Percentiles rank a stretch among this genome's conserved stretches.
Conservation (phyloP, 2,888 invertebrate species). For the Syrista parreyssii region DNA sequence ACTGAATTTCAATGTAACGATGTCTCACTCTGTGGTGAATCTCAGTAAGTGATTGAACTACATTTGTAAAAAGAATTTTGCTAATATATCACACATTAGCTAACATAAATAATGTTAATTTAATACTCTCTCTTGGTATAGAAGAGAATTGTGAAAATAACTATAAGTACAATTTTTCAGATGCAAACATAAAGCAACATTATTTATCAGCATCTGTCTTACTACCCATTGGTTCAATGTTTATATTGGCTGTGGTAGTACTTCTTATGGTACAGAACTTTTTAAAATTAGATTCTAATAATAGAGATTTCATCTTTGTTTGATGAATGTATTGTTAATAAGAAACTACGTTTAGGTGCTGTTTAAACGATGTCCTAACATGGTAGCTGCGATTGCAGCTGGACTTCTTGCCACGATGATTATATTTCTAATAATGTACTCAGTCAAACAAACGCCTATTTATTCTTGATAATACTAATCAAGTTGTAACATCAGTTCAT, state of each 20-base stretch:
- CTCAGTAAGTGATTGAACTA: no score
- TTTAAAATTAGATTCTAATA: conserved; percentile 4
- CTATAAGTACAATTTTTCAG: conserved; percentile 26
- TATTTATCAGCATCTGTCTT: conserved; percentile 52
- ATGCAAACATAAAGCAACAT: conserved; percentile 45
- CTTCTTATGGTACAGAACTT: conserved; percentile 51
- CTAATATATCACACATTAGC: no score
- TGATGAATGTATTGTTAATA: neutral
- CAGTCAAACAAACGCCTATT: conserved; percentile 45
- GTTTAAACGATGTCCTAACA: conserved; percentile 66
- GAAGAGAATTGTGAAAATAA: neutral
- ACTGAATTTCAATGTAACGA: neutral
- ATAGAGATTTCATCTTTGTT: neutral
- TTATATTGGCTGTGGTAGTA: conserved; percentile 48
- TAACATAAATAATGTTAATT: neutral
- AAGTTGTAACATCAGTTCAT: conserved; percentile 22
- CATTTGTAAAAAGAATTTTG: no score
- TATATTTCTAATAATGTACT: conserved; percentile 60
- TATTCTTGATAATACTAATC: conserved; percentile 42
- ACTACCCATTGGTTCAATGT: conserved; percentile 51
- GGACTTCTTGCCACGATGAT: conserved; percentile 65
- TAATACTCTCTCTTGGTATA: neutral
- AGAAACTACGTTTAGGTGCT: conserved; percentile 58
- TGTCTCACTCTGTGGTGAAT: neutral
- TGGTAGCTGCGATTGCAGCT: conserved; percentile 66